phyloP scores from a whole-genome alignment of 2,888 invertebrate genomes.

The Acleris laterana region DNA sequence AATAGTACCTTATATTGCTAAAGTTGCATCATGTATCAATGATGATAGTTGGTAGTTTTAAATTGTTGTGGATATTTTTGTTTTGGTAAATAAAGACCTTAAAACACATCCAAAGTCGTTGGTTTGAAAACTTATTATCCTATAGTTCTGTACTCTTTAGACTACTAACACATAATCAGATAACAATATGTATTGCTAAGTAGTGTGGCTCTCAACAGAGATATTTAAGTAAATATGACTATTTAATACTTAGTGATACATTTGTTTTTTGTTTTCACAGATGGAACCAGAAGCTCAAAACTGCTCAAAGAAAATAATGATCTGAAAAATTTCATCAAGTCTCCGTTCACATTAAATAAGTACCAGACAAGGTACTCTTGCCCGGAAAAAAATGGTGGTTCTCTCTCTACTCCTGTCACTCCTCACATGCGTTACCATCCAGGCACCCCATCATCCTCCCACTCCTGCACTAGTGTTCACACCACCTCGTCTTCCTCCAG shows the following conservation, averaged over 20 bases:
- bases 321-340: conserved; percentile 77
- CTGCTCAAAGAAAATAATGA: conserved; percentile 66
- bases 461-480: conserved; percentile 72
- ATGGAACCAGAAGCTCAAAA: conserved; percentile 66
- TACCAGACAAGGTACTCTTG: conserved; percentile 69
- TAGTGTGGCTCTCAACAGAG: no score
- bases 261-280: conserved; percentile 46
- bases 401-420: conserved; percentile 71
- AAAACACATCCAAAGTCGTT: no score
- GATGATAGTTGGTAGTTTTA: no score
- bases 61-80: no score
- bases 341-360: conserved; percentile 77
- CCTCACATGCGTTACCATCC: conserved; percentile 72
- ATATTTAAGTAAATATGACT: no score
- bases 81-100: no score
- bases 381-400: conserved; percentile 64
- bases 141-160: no score
- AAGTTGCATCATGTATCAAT: no score
- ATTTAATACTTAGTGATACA: neutral
- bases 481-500: conserved; percentile 77
- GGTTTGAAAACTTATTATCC: no score
- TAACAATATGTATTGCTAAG: no score
- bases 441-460: conserved; percentile 74
- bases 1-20: no score
- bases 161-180: no score